These are phyloP conservation scores for Panurus biarmicus DNA, from an alignment of 2,113 vertebrate genomes.

Conservation along the genomic window DNA sequence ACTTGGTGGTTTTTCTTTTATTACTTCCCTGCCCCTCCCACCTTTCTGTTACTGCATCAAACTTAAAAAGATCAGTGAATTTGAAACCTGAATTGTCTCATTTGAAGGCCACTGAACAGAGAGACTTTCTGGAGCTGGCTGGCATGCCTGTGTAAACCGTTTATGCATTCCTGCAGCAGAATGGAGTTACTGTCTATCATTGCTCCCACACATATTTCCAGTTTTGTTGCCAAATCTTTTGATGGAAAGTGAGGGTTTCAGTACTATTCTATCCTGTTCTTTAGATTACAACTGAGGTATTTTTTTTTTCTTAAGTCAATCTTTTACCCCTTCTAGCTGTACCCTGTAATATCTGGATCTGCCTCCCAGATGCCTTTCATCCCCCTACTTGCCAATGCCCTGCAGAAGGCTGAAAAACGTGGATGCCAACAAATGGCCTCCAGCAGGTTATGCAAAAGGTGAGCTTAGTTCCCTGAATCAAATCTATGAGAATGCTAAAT, in stretches of 20 bases:
- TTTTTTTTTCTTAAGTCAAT: not conserved
- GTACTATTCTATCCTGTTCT: not conserved
- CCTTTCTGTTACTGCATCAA: not conserved
- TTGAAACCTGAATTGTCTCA: not conserved
- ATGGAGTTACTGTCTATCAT: not conserved
- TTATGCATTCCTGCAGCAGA: not conserved
- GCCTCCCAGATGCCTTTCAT: not conserved
- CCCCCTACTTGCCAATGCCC: not conserved
- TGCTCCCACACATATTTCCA: not conserved
- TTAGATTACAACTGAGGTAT: not conserved
- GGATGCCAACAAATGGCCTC: not conserved
- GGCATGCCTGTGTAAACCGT: not conserved
- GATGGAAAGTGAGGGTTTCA: not conserved
- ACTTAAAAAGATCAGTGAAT: not conserved
- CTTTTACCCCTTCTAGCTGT: not conserved
- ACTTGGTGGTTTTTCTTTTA: not conserved
- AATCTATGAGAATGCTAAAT: not conserved
- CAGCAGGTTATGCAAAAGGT: not conserved
- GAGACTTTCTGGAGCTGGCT: not conserved
- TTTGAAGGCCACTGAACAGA: not conserved
- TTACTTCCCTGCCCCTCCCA: fast-evolving
- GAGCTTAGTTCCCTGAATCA: not conserved
- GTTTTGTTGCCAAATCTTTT: not conserved
- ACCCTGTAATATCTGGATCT: not conserved
- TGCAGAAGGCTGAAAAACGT: not conserved